phyloP scores from a whole-genome alignment of 2,888 invertebrate genomes.

The Hirtodrosophila duncani region DNA sequence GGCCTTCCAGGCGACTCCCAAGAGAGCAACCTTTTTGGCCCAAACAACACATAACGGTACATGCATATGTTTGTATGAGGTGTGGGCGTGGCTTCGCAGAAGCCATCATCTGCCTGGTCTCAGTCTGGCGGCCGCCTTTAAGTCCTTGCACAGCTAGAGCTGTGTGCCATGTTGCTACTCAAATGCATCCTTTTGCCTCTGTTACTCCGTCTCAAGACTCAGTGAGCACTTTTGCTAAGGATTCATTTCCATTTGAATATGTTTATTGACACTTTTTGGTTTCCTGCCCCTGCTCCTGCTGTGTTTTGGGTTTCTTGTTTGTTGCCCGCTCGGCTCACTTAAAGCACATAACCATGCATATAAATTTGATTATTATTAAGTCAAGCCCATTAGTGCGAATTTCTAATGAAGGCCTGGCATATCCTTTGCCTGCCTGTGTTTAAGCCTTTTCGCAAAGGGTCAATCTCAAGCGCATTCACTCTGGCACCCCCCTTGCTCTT shows the following conservation, averaged over 20 bases:
- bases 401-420: conserved; percentile 50
- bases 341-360: conserved; percentile 77
- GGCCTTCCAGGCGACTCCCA: conserved; percentile 47
- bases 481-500: background rate
- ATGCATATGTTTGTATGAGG: conserved; percentile 10
- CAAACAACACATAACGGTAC: conserved; percentile 46
- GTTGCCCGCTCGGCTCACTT: conserved; percentile 51
- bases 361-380: conserved; percentile 77
- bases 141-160: too few species aligned
- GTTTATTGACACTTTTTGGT: conserved; percentile 60
- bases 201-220: too few species aligned
- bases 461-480: conserved; percentile 23
- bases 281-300: background rate
- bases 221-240: conserved; percentile 6
- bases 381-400: conserved; percentile 71
- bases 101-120: conserved; percentile 9
- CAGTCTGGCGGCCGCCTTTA: conserved; percentile 23
- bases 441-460: conserved; percentile 40
- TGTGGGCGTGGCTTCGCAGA: conserved; percentile 46
- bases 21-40: conserved; percentile 74
- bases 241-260: conserved; percentile 32
- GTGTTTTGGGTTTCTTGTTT: conserved; percentile 12
- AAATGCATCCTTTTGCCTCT: too few species aligned
- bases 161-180: too few species aligned
- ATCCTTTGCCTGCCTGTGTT: conserved; percentile 22